Evolutionary conservation across 2,888 invertebrate species (phyloP).

Genomic region (Peribatodes rhomboidaria): DNA sequence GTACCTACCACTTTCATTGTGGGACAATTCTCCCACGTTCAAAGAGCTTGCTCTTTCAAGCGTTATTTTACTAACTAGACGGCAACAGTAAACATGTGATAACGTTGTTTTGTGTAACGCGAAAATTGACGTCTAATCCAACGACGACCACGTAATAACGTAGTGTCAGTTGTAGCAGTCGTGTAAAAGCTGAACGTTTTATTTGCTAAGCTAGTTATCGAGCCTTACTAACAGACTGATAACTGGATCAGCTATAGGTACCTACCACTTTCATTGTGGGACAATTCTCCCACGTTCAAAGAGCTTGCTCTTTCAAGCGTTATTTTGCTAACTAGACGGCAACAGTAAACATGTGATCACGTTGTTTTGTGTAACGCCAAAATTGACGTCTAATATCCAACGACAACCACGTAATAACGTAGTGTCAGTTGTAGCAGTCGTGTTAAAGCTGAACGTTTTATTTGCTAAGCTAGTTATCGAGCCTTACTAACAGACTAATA

Average conservation of each 20-base stretch:
- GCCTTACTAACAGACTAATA: too few relatives aligned
- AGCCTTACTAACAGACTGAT: too few relatives aligned
- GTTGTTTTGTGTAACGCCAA: too few relatives aligned
- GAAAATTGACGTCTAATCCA: not conserved
- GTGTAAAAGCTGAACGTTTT: too few relatives aligned
- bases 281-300: slow-evolving; percentile 49
- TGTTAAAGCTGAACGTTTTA: too few relatives aligned
- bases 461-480: too few relatives aligned
- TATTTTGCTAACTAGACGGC: not conserved
- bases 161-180: not conserved
- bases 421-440: too few relatives aligned
- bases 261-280: slow-evolving; percentile 64
- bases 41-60: slow-evolving; percentile 3
- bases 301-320: slow-evolving; percentile 5
- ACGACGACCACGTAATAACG: not conserved
- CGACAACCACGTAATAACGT: not conserved
- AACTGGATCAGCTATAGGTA: too few relatives aligned
- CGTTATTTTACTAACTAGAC: slow-evolving; percentile 1
- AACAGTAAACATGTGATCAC: not conserved
- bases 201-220: too few relatives aligned
- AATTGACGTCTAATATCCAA: not conserved
- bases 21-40: slow-evolving; percentile 50
- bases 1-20: slow-evolving; percentile 50
- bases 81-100: not conserved
- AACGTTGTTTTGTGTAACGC: too few relatives aligned